Percentiles rank a stretch among this genome's conserved stretches.
Evolutionary conservation across 2,888 invertebrate genomes (phyloP).

Genomic region (Ochropleura plecta): DNA sequence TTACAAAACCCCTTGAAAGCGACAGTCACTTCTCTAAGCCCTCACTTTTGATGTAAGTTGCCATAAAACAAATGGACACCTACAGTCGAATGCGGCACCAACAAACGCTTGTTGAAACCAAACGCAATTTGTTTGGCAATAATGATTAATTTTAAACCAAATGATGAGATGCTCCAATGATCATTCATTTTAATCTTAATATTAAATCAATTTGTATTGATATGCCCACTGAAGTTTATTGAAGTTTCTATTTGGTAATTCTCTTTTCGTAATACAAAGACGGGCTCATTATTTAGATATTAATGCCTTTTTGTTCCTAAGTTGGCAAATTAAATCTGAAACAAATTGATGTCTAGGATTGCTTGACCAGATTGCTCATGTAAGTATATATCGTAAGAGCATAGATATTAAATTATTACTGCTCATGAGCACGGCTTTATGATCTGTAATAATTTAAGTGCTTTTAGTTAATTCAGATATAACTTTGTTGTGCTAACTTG

Average conservation of each 20-base stretch:
- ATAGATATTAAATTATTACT: slow-evolving; percentile 28
- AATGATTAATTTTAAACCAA: slow-evolving; percentile 57
- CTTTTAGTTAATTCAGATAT: slow-evolving; percentile 10
- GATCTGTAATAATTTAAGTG: slow-evolving; percentile 32
- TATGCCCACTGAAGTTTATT: slow-evolving; percentile 40
- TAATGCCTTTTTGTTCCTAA: slow-evolving; percentile 26
- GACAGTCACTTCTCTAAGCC: neutral
- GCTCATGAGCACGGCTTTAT: slow-evolving; percentile 8
- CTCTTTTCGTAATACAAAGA: slow-evolving; percentile 36
- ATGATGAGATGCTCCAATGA: slow-evolving; percentile 45
- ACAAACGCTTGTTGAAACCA: slow-evolving; percentile 29
- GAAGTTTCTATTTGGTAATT: slow-evolving; percentile 34
- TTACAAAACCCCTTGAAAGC: neutral
- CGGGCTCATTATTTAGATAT: slow-evolving; percentile 42
- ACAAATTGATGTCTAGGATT: slow-evolving; percentile 2
- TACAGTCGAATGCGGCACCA: slow-evolving; percentile 16
- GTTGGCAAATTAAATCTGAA: slow-evolving; percentile 21
- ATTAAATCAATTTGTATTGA: slow-evolving; percentile 45
- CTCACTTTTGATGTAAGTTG: neutral
- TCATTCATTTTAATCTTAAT: slow-evolving; percentile 42
- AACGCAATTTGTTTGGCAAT: slow-evolving; percentile 49
- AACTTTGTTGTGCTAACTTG: slow-evolving; percentile 6
- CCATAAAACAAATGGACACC: slow-evolving; percentile 13
- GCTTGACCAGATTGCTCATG: slow-evolving; percentile 5
- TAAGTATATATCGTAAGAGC: slow-evolving; percentile 29